Base-by-base conservation (phyloP, 2,113 vertebrate species). In the Alethe castanea region DNA sequence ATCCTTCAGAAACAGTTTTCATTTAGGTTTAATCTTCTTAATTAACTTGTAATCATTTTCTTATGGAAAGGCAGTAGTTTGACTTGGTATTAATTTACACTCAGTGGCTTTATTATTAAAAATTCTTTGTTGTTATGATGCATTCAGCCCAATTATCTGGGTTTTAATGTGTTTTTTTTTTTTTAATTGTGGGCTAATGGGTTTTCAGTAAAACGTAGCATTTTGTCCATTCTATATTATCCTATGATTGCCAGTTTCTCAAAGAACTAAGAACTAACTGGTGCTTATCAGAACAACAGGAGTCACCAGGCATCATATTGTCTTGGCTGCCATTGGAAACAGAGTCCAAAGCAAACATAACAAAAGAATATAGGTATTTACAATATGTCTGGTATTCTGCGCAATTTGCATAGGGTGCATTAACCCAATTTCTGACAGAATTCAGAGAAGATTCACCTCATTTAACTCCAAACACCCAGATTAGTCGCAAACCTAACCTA, bases 31-130 rank as follows among this genome's bases (percentile, higher is more conserved):
- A 79, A 94, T 90, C 76, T 79, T 87, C 73, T 84, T 86, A 90
- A 94, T 95, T 88, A 94, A 93, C 86, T 92, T 81, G 64, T 81
- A 96, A 94, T 92, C 38, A 65, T 48, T 74, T 95, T 83, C 82
- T 81, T 81, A 74, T 12, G 45, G 81, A 60, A 94, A 71, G 44
- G 28, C 80, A 79, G 69, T 66, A 86, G 56, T 11, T 92, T n/a
- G 76, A 86, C 53, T 82, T 73, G 38, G 35, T 74, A 64, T 85
- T 95, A 86, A 93, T 71, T 91, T 88, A 92, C 5, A 0, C 81
- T 87, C 54, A 22, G 59, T 67, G 64, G 44, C 60, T 92, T 91
- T 88, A 88, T 77, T 90, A 88, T 90, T 82, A 85, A 82, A 88
- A 89, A 56, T 60, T 87, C 64, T 83, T 88, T 64, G 53, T 42